These are phyloP conservation scores for Phodopus roborovskii DNA, from an alignment of 2,113 vertebrate genomes.

Conservation along the genomic window DNA sequence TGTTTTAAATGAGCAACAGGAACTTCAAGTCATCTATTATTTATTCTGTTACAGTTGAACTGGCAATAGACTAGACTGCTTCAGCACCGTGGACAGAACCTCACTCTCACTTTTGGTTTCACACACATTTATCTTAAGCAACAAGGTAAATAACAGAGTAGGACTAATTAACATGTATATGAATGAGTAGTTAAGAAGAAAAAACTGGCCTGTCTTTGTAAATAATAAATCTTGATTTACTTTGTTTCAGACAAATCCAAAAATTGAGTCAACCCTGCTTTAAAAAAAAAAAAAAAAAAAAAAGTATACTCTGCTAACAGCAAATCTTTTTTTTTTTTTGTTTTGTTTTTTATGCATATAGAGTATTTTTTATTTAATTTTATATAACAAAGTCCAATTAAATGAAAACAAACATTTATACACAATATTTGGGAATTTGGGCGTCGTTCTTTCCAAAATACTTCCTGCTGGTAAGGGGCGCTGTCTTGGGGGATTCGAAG, in stretches of 20 bases:
- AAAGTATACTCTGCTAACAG: neutral
- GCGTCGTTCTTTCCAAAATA: no score
- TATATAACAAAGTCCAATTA: no score
- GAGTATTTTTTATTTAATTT: no score
- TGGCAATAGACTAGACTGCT: neutral
- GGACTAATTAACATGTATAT: conserved; percentile 9
- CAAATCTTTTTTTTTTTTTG: no score
- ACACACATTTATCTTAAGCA: neutral
- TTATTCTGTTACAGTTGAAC: conserved; percentile 51
- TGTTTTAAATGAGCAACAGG: conserved; percentile 67
- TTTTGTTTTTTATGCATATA: no score
- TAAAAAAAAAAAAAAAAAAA: no score
- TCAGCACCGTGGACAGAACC: neutral
- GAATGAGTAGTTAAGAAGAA: conserved; percentile 7
- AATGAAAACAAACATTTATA: no score
- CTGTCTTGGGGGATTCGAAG: no score
- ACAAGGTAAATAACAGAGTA: neutral
- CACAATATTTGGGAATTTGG: no score
- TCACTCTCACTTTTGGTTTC: neutral
- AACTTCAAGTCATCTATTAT: conserved; percentile 57
- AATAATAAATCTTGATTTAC: conserved; percentile 14
- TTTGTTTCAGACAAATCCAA: neutral
- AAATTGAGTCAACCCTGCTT: neutral
- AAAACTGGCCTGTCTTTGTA: neutral
- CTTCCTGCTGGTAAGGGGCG: no score